Base-by-base conservation (phyloP, 2,888 invertebrate genomes). In the Epinotia brunnichana region DNA sequence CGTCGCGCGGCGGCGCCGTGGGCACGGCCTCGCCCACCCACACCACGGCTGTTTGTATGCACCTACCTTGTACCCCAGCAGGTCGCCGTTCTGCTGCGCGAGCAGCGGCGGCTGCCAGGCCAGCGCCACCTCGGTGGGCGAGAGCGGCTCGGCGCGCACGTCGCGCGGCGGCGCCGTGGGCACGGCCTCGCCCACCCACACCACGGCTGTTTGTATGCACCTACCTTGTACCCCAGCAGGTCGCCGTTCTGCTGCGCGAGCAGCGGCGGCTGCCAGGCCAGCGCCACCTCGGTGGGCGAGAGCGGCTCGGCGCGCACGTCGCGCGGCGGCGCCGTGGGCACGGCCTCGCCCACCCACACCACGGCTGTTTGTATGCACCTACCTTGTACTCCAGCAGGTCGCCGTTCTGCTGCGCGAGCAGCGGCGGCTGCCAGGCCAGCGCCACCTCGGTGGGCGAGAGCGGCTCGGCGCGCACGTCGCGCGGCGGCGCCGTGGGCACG, bases 11-110 rank as follows among this genome's bases (percentile, higher is more conserved):
- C 83, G 97, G 96, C 13, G 98, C 98, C 0, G 97, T 98, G 29
- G 98, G 98, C 69, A 98, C 98, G 60, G 98, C 98, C 93, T 99
- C 99, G 24, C 99, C 99, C 35, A 99, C 99, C 93, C 98, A 99
- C 77, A 99, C 98, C 1, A 98, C 98, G 0, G 96, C 96, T 0
- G 99, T n/a, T n/a, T n/a, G n/a, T n/a, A n/a, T n/a, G n/a, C n/a
- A n/a, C n/a, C n/a, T n/a, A 97, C 96, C 92, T 98, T 98, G 85
- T 99, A 99, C 1, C 99, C 99, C 0, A 98, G 93, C 29, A 99
- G 94, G 89, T 98, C 98, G 0, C 99, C 99, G 87, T 99, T 99
- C 93, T 98, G 98, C 92, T 97, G 96, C 80, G 96, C 96, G 74
- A 96, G 96, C 79, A 97, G 95, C 0, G 99, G 99, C 68, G 98